Evolutionary conservation across 2,888 invertebrate species (phyloP).

Genomic region (Copidosoma aretas): DNA sequence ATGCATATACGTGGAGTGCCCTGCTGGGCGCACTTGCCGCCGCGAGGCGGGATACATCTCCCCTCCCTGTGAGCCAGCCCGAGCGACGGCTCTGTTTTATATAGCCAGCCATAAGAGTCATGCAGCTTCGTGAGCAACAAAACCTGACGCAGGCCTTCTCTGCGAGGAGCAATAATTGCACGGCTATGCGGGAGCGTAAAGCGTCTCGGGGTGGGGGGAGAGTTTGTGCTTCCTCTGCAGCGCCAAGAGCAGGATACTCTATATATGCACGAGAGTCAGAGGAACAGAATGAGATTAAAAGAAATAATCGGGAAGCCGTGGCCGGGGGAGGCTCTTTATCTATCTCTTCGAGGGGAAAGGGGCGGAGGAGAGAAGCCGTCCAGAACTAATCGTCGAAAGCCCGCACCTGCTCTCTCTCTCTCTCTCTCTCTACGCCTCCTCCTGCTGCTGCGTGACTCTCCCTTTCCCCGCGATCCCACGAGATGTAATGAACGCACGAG

Average conservation of each 20-base stretch:
- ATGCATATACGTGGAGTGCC: neutral
- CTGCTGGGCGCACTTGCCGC: neutral
- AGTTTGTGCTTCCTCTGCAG: too few species aligned
- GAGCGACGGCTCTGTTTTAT: neutral
- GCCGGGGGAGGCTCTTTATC: conserved; percentile 24
- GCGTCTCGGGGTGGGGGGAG: conserved; percentile 5
- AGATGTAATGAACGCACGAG: too few species aligned
- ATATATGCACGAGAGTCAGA: neutral
- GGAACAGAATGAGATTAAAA: conserved; percentile 27
- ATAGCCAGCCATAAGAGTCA: conserved; percentile 31
- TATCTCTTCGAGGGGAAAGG: conserved; percentile 5
- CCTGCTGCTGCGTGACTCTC: neutral
- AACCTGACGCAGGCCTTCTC: neutral
- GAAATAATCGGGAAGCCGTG: conserved; percentile 11
- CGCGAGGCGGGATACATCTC: conserved; percentile 6
- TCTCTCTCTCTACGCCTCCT: too few species aligned
- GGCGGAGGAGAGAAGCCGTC: conserved; percentile 30
- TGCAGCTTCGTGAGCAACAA: neutral
- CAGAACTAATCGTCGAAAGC: conserved; percentile 55
- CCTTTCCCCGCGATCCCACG: neutral
- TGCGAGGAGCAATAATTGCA: conserved; percentile 28
- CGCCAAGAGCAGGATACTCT: too few species aligned
- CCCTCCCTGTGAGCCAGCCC: conserved; percentile 9
- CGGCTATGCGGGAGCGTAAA: conserved; percentile 26
- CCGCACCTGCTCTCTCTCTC: conserved; percentile 5